Base-by-base conservation (phyloP, 2,113 vertebrate species). In the Pagrus major region DNA sequence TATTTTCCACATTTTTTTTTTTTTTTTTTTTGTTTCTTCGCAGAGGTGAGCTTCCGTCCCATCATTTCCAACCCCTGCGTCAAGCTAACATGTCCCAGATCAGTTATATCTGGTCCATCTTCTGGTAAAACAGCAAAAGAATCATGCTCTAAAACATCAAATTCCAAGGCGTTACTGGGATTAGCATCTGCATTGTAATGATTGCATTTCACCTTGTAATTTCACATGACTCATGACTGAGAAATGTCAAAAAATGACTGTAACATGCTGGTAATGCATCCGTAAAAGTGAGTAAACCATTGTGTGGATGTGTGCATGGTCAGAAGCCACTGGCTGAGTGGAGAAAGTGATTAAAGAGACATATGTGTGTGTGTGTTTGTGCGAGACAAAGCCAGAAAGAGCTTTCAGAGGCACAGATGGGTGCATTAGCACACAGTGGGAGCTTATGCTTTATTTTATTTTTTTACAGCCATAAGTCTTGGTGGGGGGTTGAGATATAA, bases 371-470 rank as follows among this genome's bases (percentile, higher is more conserved):
- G 75, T 69, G 39, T 58, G 41, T 66, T 25, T 67, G 47, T 76
- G 44, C 0, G 9, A 16, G 14, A 20, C 27, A 37, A 42, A 51
- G 51, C 54, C 25, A 60, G 68, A 54, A 42, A 46, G 39, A 37
- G 55, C 21, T 67, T 55, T 77, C 44, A 72, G 54, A 67, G 27
- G 49, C 68, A 71, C 72, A 83, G 72, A 83, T 52, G 70, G 67
- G 42, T 72, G 73, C 55, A 76, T 83, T 75, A 71, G 31, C 59
- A 60, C 70, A 65, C 52, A 78, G 59, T 63, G 9, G 51, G 82
- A 74, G 59, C 47, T 84, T 68, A 70, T 73, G 63, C 54, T 85
- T 80, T 23, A 3, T 86, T 49, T 66, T 47, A 25, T 52, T 54
- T 51, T 49, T 78, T 56, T 65, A 27, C 37, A 61, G 29, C 46